Conservation (phyloP, 2,888 invertebrate species). For the Halocaridina rubra region DNA sequence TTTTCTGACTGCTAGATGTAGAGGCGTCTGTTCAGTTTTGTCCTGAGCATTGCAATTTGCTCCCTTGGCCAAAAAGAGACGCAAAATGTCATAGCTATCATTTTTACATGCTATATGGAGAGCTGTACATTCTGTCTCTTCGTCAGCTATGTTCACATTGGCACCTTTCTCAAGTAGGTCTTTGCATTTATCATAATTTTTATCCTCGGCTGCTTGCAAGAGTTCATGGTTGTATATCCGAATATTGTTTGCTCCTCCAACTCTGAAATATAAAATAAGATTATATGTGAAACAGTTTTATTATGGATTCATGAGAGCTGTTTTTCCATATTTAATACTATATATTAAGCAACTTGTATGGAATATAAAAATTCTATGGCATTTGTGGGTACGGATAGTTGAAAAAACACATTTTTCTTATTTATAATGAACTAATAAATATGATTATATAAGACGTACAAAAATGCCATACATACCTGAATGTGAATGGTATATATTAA, state of each 20-base stretch:
- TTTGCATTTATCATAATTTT: background rate
- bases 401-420: too few relatives aligned
- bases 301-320: too few relatives aligned
- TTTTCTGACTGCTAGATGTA: slow-evolving; percentile 19
- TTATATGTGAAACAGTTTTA: background rate
- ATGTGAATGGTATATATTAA: too few relatives aligned
- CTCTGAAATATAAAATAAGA: background rate
- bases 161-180: background rate
- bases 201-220: background rate
- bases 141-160: background rate
- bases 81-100: background rate
- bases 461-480: too few relatives aligned
- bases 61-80: slow-evolving; percentile 11
- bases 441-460: too few relatives aligned
- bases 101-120: slow-evolving; percentile 10
- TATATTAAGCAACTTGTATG: too few relatives aligned
- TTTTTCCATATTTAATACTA: too few relatives aligned
- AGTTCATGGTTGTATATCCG: background rate
- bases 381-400: too few relatives aligned
- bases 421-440: too few relatives aligned
- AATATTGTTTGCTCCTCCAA: background rate
- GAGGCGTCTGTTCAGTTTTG: background rate
- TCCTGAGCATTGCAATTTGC: background rate
- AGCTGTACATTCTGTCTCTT: background rate
- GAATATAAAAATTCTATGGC: too few relatives aligned